phyloP scores from a whole-genome alignment of 2,888 invertebrate species.

The Epirrhoe tristata region DNA sequence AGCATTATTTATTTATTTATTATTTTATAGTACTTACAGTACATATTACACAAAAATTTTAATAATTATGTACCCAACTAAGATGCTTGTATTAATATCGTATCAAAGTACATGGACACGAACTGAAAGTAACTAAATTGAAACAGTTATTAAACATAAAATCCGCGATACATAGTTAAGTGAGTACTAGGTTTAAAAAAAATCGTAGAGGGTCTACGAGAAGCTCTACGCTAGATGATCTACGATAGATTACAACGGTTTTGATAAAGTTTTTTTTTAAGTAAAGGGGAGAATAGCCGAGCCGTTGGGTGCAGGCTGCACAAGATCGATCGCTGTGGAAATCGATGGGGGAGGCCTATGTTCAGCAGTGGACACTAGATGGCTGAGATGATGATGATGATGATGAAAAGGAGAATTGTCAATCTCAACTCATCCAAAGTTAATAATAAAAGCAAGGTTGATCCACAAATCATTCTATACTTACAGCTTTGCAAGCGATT shows the following conservation, averaged over 20 bases:
- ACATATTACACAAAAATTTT: neutral
- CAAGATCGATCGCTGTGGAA: too few species aligned
- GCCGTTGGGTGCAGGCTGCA: too few species aligned
- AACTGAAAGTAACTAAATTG: neutral
- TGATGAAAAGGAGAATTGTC: neutral
- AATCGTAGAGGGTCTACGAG: conserved; percentile 4
- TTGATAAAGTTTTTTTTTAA: neutral
- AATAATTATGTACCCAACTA: neutral
- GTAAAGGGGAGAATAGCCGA: too few species aligned
- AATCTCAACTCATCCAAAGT: too few species aligned
- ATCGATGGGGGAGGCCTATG: too few species aligned
- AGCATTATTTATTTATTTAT: too few species aligned
- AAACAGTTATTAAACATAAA: neutral
- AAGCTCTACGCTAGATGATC: conserved; percentile 5
- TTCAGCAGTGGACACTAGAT: too few species aligned
- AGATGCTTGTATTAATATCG: too few species aligned
- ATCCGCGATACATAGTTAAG: neutral
- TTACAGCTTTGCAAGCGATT: too few species aligned
- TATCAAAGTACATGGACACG: neutral
- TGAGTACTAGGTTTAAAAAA: neutral
- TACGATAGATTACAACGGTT: neutral
- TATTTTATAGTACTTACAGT: neutral
- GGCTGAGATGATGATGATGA: too few species aligned
- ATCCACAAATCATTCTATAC: too few species aligned
- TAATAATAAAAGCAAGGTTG: too few species aligned